phyloP scores from a whole-genome alignment of 2,888 invertebrate genomes.

The Phortica okadai region DNA sequence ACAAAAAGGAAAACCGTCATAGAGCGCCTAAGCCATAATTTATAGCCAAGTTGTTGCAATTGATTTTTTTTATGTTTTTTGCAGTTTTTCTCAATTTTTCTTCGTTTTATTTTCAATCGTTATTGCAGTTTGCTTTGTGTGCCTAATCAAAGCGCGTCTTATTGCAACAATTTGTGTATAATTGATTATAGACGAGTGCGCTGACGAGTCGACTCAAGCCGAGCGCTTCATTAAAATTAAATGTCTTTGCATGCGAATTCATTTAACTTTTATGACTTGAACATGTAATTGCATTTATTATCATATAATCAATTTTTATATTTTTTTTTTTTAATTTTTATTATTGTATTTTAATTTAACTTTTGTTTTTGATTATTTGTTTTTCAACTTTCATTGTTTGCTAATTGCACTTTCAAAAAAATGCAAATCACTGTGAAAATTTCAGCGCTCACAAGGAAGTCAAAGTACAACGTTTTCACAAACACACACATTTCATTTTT shows the following conservation, averaged over 20 bases:
- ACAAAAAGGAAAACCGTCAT: not conserved
- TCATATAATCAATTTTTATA: not conserved
- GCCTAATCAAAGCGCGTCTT: not conserved
- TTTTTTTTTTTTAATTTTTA: conserved; percentile 14
- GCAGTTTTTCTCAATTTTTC: no score
- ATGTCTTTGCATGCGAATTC: not conserved
- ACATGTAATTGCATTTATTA: not conserved
- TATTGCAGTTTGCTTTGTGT: not conserved
- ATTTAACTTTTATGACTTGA: conserved; percentile 22
- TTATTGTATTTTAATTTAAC: not conserved
- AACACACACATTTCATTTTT: not conserved
- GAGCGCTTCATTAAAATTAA: conserved; percentile 31
- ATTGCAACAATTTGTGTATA: conserved; percentile 3
- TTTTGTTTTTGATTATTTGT: not conserved
- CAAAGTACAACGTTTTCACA: not conserved
- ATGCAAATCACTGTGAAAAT: not conserved
- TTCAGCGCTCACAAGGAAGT: no score
- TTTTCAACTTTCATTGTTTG: conserved; percentile 10
- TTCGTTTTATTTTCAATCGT: not conserved
- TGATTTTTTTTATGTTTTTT: not conserved
- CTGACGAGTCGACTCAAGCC: not conserved
- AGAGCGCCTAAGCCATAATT: not conserved
- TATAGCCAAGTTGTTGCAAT: not conserved
- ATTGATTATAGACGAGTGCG: not conserved
- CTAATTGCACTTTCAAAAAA: conserved; percentile 1